Conservation (phyloP, 2,113 vertebrate genomes). For the Perccottus glenii region DNA sequence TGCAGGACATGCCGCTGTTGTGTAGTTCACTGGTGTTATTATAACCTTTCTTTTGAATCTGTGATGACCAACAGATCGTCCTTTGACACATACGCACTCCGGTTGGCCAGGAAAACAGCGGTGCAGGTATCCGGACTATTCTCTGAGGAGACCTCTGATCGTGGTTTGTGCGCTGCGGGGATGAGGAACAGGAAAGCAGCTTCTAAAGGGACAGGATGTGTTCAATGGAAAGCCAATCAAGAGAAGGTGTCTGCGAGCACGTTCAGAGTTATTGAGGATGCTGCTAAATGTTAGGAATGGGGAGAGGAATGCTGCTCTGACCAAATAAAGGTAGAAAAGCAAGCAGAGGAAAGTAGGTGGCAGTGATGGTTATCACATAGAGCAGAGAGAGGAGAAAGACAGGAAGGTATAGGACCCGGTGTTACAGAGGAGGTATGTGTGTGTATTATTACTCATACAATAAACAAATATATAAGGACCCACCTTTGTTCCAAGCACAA, state of each 20-base stretch:
- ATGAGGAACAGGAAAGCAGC: slow-evolving; percentile 64
- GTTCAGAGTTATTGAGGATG: slow-evolving; percentile 52
- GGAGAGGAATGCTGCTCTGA: slow-evolving; percentile 57
- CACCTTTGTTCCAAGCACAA: background rate
- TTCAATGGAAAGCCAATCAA: slow-evolving; percentile 67
- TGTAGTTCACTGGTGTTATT: slow-evolving; percentile 50
- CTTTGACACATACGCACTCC: slow-evolving; percentile 57
- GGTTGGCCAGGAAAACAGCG: slow-evolving; percentile 55
- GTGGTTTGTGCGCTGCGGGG: slow-evolving; percentile 38
- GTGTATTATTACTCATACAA: background rate
- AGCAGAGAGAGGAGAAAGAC: slow-evolving; percentile 7
- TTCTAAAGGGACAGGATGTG: slow-evolving; percentile 67
- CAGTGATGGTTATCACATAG: slow-evolving; percentile 59
- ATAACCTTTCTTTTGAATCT: slow-evolving; percentile 54
- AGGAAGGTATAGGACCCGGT: background rate
- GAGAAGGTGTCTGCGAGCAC: slow-evolving; percentile 46
- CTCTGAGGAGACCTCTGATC: slow-evolving; percentile 69
- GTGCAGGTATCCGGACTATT: slow-evolving; percentile 75
- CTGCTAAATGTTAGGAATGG: slow-evolving; percentile 62
- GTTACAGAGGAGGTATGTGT: too few species aligned
- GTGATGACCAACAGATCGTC: slow-evolving; percentile 57
- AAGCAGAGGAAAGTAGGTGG: slow-evolving; percentile 20
- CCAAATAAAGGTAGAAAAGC: slow-evolving; percentile 52
- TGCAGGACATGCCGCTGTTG: slow-evolving; percentile 40
- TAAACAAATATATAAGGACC: background rate